phyloP scores from a whole-genome alignment of 2,888 invertebrate species.

The Eurytoma adleriae region DNA sequence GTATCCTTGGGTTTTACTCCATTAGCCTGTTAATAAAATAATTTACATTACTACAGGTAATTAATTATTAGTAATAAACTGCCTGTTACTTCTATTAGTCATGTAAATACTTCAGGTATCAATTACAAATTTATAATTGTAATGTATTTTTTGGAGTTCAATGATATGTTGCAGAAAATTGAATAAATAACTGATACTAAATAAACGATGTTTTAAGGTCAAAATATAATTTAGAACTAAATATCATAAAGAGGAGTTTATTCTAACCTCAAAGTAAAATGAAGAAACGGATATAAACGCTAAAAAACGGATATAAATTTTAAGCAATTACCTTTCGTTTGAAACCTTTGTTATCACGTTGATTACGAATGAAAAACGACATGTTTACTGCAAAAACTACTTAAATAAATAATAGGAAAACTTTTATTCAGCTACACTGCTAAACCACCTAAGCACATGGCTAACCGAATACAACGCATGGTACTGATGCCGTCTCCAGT shows the following conservation, averaged over 20 bases:
- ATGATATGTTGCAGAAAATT: not conserved
- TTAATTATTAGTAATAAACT: not conserved
- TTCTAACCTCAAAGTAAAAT: slow-evolving; percentile 45
- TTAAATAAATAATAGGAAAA: slow-evolving; percentile 15
- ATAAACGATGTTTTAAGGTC: not conserved
- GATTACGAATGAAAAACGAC: slow-evolving; percentile 71
- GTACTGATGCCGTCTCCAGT: not conserved
- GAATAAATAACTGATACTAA: not conserved
- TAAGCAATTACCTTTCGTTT: slow-evolving; percentile 68
- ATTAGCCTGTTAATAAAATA: slow-evolving; percentile 35
- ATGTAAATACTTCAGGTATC: not conserved
- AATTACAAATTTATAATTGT: not conserved
- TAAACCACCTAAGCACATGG: slow-evolving; percentile 37
- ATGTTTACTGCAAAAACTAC: slow-evolving; percentile 56
- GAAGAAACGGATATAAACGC: not conserved
- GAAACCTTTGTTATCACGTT: slow-evolving; percentile 58
- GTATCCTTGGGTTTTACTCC: slow-evolving; percentile 44
- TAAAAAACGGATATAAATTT: not conserved
- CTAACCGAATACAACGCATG: not conserved
- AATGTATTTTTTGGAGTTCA: not conserved
- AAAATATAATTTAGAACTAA: not conserved
- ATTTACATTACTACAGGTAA: not conserved
- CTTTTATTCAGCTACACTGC: not conserved
- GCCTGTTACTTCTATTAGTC: not conserved
- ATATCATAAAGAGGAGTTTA: slow-evolving; percentile 2